A percentile compares a stretch with the other conserved stretches of the same genome.
phyloP scores from a whole-genome alignment of 2,888 invertebrate species.

The Thelaira solivaga region DNA sequence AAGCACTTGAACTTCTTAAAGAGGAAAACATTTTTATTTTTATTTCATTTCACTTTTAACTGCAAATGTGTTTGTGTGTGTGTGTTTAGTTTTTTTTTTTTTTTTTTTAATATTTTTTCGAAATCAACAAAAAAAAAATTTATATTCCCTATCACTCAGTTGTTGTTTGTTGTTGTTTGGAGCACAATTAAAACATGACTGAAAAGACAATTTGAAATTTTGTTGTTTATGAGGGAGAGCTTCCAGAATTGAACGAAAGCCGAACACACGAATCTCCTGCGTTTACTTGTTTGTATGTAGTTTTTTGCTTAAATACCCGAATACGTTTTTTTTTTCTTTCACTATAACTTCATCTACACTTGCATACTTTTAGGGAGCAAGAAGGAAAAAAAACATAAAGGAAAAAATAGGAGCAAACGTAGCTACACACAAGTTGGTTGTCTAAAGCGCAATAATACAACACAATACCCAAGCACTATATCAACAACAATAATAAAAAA shows the following conservation, averaged over 20 bases:
- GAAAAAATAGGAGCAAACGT: background rate
- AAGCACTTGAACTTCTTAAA: conserved; percentile 47
- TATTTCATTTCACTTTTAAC: conserved; percentile 4
- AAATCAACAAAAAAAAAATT: too few relatives aligned
- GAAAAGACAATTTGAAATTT: conserved; percentile 30
- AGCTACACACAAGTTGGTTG: conserved; percentile 8
- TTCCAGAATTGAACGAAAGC: conserved; percentile 3
- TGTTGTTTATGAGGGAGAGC: conserved; percentile 49
- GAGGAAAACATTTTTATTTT: background rate
- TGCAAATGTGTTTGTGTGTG: too few relatives aligned
- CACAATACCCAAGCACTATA: too few relatives aligned
- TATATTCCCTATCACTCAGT: background rate
- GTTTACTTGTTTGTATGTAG: background rate
- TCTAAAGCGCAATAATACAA: conserved; percentile 43
- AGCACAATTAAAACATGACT: conserved; percentile 58
- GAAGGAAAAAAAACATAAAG: background rate
- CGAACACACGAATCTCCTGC: conserved; percentile 26
- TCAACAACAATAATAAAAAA: conserved; percentile 11
- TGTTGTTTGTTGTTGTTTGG: conserved; percentile 45
- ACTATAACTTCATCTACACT: conserved; percentile 13
- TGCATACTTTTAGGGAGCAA: conserved; percentile 24
- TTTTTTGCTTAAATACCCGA: conserved; percentile 22
- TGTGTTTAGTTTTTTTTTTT: too few relatives aligned
- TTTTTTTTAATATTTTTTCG: background rate
- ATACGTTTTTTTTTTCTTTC: conserved; percentile 7